These are phyloP conservation scores for Knipowitschia caucasica DNA, from an alignment of 2,797 vertebrate genomes.

Conservation along the genomic window DNA sequence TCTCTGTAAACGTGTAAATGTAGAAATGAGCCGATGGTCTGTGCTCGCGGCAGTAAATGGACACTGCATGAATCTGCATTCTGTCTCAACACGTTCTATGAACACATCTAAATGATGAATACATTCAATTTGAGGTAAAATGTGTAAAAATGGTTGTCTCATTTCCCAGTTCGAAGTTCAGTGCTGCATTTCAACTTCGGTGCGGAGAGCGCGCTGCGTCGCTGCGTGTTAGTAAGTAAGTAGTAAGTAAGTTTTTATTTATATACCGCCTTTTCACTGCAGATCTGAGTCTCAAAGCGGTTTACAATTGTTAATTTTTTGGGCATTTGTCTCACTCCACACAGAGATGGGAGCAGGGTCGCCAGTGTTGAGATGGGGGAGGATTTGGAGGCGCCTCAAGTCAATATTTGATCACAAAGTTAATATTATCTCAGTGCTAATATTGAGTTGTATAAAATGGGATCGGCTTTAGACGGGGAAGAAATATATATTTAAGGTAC, in stretches of 20 bases:
- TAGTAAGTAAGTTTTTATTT: no score
- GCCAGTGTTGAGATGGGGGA: constrained; percentile 89
- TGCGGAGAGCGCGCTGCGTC: constrained; percentile 84
- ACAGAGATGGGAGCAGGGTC: no score
- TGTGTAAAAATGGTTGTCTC: constrained; percentile 49
- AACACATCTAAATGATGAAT: constrained; percentile 39
- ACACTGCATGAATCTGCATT: no score
- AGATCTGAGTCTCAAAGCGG: no score
- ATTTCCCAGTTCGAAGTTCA: constrained; percentile 54
- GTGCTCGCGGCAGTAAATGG: no score
- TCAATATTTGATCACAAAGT: constrained; percentile 97
- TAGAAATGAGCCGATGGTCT: no score
- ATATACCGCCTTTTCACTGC: no score
- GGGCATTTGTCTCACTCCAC: no score
- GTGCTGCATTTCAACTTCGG: constrained; percentile 81
- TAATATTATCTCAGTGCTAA: constrained; percentile 98
- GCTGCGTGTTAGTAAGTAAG: no score
- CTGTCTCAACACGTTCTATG: no score
- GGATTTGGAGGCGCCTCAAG: constrained; percentile 97
- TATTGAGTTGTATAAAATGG: constrained; percentile 96
- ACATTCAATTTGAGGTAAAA: constrained; percentile 34
- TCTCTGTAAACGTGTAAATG: no score
- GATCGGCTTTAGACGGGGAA: constrained; percentile 77
- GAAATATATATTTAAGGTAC: constrained; percentile 77
- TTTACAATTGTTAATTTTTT: no score